Percentiles rank a stretch among this genome's conserved stretches.
Evolutionary conservation across 92 coral and sea anemone species (phyloP).

Genomic region (Heteractis magnifica): DNA sequence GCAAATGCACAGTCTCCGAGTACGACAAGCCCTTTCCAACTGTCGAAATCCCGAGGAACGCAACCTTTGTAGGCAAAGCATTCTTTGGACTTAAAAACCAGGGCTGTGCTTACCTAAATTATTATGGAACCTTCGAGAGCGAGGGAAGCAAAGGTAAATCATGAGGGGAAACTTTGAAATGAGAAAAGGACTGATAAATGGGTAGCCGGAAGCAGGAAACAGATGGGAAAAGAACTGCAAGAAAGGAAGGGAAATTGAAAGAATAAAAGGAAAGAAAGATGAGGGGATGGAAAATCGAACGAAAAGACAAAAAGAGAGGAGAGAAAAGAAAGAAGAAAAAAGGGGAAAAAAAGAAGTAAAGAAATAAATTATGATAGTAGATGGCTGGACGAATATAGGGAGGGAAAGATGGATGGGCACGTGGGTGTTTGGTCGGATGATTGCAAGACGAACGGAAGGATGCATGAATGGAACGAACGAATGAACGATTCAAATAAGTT

Average conservation of each 20-base stretch:
- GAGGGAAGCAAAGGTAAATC: conserved; percentile 15
- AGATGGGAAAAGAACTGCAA: no score
- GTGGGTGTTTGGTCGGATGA: no score
- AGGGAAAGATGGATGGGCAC: background rate
- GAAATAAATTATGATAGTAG: no score
- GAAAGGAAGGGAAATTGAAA: background rate
- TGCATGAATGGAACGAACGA: no score
- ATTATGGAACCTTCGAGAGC: conserved; percentile 9
- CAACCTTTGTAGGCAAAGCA: conserved; percentile 18
- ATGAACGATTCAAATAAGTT: no score
- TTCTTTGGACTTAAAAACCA: conserved; percentile 40
- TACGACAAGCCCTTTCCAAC: conserved; percentile 41
- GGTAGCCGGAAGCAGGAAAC: background rate
- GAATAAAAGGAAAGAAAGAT: background rate
- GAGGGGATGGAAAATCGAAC: background rate
- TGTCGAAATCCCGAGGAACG: conserved; percentile 36
- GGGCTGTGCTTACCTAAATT: conserved; percentile 35
- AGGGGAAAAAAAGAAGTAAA: no score
- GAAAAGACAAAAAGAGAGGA: no score
- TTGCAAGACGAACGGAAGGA: no score
- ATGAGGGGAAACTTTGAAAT: background rate
- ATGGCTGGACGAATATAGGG: background rate
- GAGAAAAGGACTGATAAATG: background rate
- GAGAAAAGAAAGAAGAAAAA: no score
- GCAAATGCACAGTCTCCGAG: conserved; percentile 35